phyloP scores from a whole-genome alignment of 1,140 invertebrate species.

The Chironomus striatipennis region DNA sequence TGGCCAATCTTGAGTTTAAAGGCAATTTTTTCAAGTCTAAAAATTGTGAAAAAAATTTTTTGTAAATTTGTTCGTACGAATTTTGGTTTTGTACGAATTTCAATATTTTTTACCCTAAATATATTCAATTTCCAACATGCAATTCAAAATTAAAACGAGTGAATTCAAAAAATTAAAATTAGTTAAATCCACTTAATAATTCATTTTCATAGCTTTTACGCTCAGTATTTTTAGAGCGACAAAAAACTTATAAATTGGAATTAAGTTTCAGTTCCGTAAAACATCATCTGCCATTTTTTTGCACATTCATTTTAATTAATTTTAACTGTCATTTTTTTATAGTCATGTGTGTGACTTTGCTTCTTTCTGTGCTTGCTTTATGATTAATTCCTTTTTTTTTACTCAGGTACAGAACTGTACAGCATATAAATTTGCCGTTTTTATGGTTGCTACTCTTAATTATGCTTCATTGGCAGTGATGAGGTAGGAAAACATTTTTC shows the following conservation, averaged over 20 bases:
- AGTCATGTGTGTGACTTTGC: neutral
- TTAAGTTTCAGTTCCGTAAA: neutral
- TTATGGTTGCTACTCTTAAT: neutral
- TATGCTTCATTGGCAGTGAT: neutral
- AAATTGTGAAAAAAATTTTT: too few relatives aligned
- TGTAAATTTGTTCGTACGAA: too few relatives aligned
- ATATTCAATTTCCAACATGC: too few relatives aligned
- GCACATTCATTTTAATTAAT: constrained; percentile 14
- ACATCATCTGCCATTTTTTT: neutral
- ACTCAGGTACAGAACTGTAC: neutral
- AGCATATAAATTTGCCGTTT: neutral
- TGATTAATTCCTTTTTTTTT: constrained; percentile 14
- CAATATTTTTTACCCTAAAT: too few relatives aligned
- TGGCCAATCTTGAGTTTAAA: too few relatives aligned
- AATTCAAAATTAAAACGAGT: too few relatives aligned
- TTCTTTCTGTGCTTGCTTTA: neutral
- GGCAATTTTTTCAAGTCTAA: too few relatives aligned
- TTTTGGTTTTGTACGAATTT: too few relatives aligned
- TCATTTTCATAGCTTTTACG: too few relatives aligned
- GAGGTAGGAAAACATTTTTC: neutral
- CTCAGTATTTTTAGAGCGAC: too few relatives aligned
- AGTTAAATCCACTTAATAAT: too few relatives aligned
- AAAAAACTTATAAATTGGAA: neutral
- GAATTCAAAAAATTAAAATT: too few relatives aligned
- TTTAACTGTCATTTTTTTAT: neutral